These are phyloP conservation scores for Pomacea maculata DNA, from an alignment of 1,140 invertebrate species.

Conservation along the genomic window DNA sequence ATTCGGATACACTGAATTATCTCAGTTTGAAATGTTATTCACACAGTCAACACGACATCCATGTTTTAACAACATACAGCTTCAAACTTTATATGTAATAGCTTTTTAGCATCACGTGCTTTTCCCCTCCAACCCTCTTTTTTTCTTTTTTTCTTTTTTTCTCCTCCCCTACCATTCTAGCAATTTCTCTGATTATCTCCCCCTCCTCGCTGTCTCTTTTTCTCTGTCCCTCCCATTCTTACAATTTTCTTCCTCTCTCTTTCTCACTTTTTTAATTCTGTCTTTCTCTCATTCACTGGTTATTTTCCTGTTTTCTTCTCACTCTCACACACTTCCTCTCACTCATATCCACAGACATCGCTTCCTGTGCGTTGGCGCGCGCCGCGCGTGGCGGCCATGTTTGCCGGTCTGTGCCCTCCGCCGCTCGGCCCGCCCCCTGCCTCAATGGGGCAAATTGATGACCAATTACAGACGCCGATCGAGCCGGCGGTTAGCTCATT, in stretches of 20 bases:
- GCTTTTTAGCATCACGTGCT: background rate
- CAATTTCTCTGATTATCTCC: background rate
- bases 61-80: no score
- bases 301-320: background rate
- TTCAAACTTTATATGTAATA: no score
- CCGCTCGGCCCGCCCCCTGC: background rate
- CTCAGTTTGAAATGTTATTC: no score
- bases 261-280: background rate
- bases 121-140: background rate
- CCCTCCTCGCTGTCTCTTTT: background rate
- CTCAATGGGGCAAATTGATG: background rate
- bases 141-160: background rate
- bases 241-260: background rate
- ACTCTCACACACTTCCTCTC: constrained; percentile 8
- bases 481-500: constrained; percentile 7
- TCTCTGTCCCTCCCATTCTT: background rate
- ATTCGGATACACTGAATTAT: no score
- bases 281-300: background rate
- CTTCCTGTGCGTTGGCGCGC: background rate
- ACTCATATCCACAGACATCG: background rate
- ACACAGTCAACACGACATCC: no score
- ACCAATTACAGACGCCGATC: background rate
- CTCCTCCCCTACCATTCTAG: background rate
- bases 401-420: background rate
- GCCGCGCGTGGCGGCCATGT: background rate